phyloP scores from a whole-genome alignment of 35 echinoderm and acorn worm species.

The Apostichopus californicus region DNA sequence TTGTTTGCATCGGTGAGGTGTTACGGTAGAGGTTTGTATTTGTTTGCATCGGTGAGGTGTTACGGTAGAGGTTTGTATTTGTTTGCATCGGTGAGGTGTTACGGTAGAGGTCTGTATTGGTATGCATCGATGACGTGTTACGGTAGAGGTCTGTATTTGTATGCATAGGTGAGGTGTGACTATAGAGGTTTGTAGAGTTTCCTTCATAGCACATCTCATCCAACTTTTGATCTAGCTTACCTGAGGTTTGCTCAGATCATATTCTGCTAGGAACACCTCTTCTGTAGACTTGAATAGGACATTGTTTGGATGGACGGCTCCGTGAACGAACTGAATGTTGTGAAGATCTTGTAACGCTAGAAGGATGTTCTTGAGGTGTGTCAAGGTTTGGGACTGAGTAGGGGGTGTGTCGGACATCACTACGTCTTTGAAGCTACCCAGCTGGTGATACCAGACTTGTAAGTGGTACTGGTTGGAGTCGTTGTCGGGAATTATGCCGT shows the following conservation, averaged over 20 bases:
- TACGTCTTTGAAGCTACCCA: conserved; percentile 1
- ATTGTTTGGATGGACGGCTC: conserved; percentile 52
- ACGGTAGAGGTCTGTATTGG: too few species aligned
- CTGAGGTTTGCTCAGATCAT: conserved; percentile 45
- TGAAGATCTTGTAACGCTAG: conserved; percentile 35
- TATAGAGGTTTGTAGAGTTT: too few species aligned
- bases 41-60: too few species aligned
- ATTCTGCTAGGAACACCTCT: conserved; percentile 29
- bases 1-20: too few species aligned
- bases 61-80: too few species aligned
- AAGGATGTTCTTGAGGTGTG: conserved; percentile 20
- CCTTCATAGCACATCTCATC: too few species aligned
- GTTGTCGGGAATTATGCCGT: conserved; percentile 33
- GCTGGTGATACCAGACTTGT: conserved; percentile 2
- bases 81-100: too few species aligned
- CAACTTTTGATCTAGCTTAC: not conserved
- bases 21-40: too few species aligned
- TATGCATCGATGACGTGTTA: too few species aligned
- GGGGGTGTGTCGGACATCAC: conserved; percentile 28
- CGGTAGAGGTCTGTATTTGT: too few species aligned
- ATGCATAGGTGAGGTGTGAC: too few species aligned
- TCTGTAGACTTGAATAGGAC: conserved; percentile 37
- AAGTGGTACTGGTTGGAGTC: conserved; percentile 43
- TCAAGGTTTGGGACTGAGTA: conserved; percentile 1
- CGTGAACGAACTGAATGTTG: conserved; percentile 16